Base-by-base conservation (phyloP, 1,140 invertebrate species). In the Pollicipes pollicipes region DNA sequence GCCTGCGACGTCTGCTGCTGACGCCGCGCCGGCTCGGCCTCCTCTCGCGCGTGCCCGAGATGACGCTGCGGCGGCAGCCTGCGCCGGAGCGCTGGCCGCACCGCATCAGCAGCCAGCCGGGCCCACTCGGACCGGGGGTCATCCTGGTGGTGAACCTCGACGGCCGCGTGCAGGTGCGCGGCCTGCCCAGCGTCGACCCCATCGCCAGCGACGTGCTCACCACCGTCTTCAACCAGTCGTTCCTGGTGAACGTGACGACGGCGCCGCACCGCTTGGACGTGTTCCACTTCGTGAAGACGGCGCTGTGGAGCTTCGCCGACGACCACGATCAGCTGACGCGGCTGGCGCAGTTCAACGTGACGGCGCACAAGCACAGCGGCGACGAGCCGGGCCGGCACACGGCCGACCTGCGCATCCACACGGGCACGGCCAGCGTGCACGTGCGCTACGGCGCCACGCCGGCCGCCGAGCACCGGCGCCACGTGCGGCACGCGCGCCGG, bases 271-370 rank as follows among this genome's bases (percentile, higher is more conserved):
- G 88, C 68, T 88, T 88, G 78, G 93, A 96, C 77, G 88, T 91
- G 21, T 95, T 97, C 80, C 95, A 94, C 80, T 97, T 97, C 78
- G 91, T 96, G 0, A 97, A 97, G 79, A 88, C 92, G 76, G 89
- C 94, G 72, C 86, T 87, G 0, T 91, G 90, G 87, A 86, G 90
- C 45, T 91, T 91, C 0, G 87, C 86, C 64, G 90, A 93, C 75
- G 94, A 98, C 78, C 86, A 90, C 73, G 88, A 88, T 70, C 90
- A 93, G 75, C 80, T 97, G 72, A 91, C 94, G 79, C 83, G 90
- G 27, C 84, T 94, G 71, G 91, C 92, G 74, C 89, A 93, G 78
- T 87, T 97, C 27, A 97, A 97, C 80, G 90, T 94, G 21, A 95
- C 93, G 1, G 91, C 93, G 83, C 91, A 95, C 77, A 90, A 93